These are phyloP conservation scores for Knipowitschia caucasica DNA, from an alignment of 2,797 vertebrate species.

Conservation along the genomic window DNA sequence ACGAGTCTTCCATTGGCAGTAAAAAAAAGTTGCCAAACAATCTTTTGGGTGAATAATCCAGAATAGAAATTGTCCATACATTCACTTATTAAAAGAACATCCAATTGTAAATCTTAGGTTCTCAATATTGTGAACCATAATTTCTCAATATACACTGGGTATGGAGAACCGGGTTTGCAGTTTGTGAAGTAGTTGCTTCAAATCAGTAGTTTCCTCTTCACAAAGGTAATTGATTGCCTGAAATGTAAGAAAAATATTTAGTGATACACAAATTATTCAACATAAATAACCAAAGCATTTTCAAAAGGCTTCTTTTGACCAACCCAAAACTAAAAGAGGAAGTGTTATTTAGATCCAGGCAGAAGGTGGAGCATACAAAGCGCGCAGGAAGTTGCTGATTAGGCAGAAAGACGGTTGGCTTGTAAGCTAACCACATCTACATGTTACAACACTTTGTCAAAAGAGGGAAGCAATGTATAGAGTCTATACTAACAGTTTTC, in stretches of 20 bases:
- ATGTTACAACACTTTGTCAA: constrained; percentile 36
- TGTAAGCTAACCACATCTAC: constrained; percentile 34
- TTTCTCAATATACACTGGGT: constrained; percentile 44
- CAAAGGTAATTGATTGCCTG: constrained; percentile 77
- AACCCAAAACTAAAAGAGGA: constrained; percentile 10
- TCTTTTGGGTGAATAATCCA: constrained; percentile 46
- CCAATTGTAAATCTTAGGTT: constrained; percentile 55
- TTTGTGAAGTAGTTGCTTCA: constrained; percentile 30
- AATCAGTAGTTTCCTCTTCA: constrained; percentile 52
- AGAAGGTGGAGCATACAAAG: constrained; percentile 34
- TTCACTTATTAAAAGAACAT: constrained; percentile 49
- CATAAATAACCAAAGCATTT: neutral
- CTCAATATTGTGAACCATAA: constrained; percentile 53
- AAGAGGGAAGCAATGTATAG: constrained; percentile 23
- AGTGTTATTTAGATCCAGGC: constrained; percentile 8
- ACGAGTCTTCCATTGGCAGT: constrained; percentile 49
- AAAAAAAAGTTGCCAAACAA: neutral
- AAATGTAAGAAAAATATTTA: constrained; percentile 33
- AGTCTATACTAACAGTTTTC: constrained; percentile 9
- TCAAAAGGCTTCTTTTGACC: constrained; percentile 21
- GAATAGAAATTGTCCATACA: neutral
- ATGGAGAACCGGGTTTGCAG: constrained; percentile 45
- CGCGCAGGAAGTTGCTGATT: constrained; percentile 63
- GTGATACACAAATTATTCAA: neutral
- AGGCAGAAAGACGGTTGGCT: constrained; percentile 38